Percentiles rank a stretch among this genome's conserved stretches.
phyloP scores from a whole-genome alignment of 2,113 vertebrate species.

The Dipodomys merriami region DNA sequence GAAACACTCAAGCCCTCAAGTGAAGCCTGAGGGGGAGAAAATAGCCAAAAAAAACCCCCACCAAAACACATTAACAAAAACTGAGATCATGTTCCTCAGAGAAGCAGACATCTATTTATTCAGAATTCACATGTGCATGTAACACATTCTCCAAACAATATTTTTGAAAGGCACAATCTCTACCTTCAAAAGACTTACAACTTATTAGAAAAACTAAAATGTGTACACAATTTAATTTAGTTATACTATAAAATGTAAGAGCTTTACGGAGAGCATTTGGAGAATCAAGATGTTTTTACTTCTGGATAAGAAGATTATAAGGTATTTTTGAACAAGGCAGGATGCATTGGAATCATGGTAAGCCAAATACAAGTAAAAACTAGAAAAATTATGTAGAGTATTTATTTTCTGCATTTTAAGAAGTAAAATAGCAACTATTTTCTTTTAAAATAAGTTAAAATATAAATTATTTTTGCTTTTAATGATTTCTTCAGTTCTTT shows the following conservation, averaged over 20 bases:
- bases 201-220: not conserved
- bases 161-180: not conserved
- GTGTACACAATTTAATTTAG: not conserved
- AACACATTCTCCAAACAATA: not conserved
- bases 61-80: too few relatives aligned
- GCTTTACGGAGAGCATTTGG: not conserved
- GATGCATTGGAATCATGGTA: not conserved
- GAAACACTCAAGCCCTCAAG: too few relatives aligned
- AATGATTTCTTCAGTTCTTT: not conserved
- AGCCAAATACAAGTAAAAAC: not conserved
- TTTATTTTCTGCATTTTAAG: not conserved
- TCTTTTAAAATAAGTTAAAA: conserved; percentile 13
- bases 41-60: too few relatives aligned
- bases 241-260: not conserved
- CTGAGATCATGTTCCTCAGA: not conserved
- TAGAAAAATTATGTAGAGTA: not conserved
- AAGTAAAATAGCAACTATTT: conserved; percentile 9
- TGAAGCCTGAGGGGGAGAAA: too few relatives aligned
- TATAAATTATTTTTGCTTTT: not conserved
- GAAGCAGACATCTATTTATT: not conserved
- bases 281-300: not conserved
- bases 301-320: not conserved
- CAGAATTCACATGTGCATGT: not conserved
- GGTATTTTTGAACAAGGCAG: not conserved
- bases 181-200: not conserved